phyloP scores from a whole-genome alignment of 2,888 invertebrate genomes.

The Lypha dubia region DNA sequence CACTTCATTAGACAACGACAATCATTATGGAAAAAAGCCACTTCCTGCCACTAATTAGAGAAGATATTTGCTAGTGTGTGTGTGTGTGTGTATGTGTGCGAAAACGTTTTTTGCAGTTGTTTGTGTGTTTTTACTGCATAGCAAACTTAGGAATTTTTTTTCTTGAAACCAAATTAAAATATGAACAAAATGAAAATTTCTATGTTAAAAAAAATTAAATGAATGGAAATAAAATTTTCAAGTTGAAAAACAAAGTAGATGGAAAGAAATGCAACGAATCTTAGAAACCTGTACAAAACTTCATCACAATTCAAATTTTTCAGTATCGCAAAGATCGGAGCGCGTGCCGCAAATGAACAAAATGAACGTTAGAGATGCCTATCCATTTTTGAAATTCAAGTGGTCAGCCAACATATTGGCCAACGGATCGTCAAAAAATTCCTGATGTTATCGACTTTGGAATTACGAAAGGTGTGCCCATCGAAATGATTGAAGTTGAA shows the following conservation, averaged over 20 bases:
- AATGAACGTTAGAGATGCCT: too few species aligned
- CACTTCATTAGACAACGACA: slow-evolving; percentile 70
- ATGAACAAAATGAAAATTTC: slow-evolving; percentile 36
- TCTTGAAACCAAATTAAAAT: slow-evolving; percentile 35
- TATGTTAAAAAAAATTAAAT: slow-evolving; percentile 6
- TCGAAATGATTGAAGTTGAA: too few species aligned
- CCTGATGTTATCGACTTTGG: too few species aligned
- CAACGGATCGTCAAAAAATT: too few species aligned
- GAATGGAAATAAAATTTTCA: not conserved
- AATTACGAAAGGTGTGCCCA: too few species aligned
- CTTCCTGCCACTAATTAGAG: slow-evolving; percentile 70
- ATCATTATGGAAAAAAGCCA: slow-evolving; percentile 62
- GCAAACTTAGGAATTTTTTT: slow-evolving; percentile 18
- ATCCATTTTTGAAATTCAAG: too few species aligned
- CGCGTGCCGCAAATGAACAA: too few species aligned
- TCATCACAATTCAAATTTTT: too few species aligned
- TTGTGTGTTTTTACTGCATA: slow-evolving; percentile 10
- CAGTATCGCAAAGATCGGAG: too few species aligned
- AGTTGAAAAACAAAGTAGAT: not conserved
- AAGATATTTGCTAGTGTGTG: slow-evolving; percentile 9
- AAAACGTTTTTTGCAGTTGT: not conserved
- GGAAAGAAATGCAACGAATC: not conserved
- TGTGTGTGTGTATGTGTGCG: slow-evolving; percentile 8
- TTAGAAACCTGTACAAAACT: not conserved
- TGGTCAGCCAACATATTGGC: too few species aligned